These are phyloP conservation scores for Rhamnusium bicolor DNA, from an alignment of 2,888 invertebrate species.

Conservation along the genomic window DNA sequence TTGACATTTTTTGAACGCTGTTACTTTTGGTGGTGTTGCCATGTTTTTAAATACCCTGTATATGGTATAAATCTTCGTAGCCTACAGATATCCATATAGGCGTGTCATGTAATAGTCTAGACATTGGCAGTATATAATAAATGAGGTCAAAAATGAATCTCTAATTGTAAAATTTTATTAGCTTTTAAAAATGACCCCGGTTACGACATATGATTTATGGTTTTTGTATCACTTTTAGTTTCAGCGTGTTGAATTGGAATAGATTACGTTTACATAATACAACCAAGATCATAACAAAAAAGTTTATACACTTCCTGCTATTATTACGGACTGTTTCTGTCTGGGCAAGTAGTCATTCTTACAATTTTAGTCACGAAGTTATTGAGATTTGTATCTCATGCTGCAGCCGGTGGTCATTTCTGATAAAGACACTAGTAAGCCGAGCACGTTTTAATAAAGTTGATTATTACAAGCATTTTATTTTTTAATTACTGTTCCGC, in stretches of 20 bases:
- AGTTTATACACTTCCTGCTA: neutral
- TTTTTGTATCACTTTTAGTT: neutral
- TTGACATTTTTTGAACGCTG: no score
- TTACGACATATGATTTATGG: neutral
- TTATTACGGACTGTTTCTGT: neutral
- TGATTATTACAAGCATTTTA: neutral
- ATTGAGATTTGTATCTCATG: constrained; percentile 19
- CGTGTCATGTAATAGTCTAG: no score
- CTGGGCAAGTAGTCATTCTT: constrained; percentile 3
- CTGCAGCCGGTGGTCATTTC: neutral
- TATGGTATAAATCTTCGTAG: no score
- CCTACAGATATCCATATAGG: no score
- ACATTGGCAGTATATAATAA: no score
- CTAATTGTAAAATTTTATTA: no score
- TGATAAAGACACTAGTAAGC: neutral
- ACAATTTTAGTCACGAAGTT: constrained; percentile 13
- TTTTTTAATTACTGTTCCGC: no score
- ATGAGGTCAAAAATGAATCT: no score
- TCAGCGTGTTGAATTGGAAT: neutral
- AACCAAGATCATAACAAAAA: neutral
- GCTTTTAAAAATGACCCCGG: no score
- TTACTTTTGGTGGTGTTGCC: no score
- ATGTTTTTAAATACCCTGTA: no score
- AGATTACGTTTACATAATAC: neutral
- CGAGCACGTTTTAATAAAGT: neutral